Base-by-base conservation (phyloP, 2,888 invertebrate species). In the Phrixothrix hirtus region DNA sequence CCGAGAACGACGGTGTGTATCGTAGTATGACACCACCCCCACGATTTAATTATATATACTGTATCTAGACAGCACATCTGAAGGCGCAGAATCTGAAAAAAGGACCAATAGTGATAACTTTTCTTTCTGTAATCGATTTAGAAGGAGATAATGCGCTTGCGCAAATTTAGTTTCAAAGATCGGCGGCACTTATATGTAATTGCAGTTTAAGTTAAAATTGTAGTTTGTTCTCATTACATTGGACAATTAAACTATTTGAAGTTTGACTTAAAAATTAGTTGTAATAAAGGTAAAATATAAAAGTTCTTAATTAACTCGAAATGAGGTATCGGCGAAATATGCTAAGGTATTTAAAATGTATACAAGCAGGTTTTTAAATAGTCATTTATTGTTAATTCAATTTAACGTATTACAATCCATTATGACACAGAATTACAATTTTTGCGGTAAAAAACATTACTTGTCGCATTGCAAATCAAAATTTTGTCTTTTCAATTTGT, bases 401-500 rank as follows among this genome's bases (percentile, higher is more conserved):
- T 72, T 65, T 74, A 75, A 76, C 75, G 75, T 75, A 75, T 67
- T 75, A 75, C 76, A 75, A 75, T 74, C 74, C 74, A 75, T 73
- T 71, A 69, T 74, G 72, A 73, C 71, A 73, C 72, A 74, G 70
- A 72, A 67, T 71, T 71, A 74, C 73, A 74, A 74, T 73, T 73
- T 70, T 69, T 58, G 57, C 62, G 63, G 65, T 69, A 72, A 66
- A 72, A 73, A 73, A 73, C 70, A 71, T 68, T 71, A 65, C 64
- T 67, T 62, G 53, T 62, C 60, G 53, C 46, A 52, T 47, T 37
- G 46, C 42, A 47, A 52, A 46, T 39, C 42, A 42, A 41, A 47
- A 46, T 39, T 17, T n/a, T n/a, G n/a, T n/a, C n/a, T n/a, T n/a
- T n/a, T n/a, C n/a, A n/a, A n/a, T n/a, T n/a, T n/a, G n/a, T n/a